Base-by-base conservation (phyloP, 2,888 invertebrate species). In the Erynnis tages region DNA sequence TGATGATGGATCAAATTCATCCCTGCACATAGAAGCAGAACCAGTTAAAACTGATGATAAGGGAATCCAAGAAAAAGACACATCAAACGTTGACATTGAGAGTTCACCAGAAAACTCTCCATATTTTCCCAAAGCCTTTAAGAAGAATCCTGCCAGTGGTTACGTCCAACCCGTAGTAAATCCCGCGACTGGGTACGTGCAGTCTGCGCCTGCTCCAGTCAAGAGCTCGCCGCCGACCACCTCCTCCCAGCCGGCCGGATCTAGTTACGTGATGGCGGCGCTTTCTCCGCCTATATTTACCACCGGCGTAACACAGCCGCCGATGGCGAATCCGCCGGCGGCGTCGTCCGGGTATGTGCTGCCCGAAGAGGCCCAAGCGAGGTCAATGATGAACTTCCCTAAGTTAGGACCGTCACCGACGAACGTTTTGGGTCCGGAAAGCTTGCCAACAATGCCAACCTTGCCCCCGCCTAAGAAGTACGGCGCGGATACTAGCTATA, bases 261-360 rank as follows among this genome's bases (percentile, higher is more conserved):
- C 85, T 11, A 87, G 89, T 61, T 89, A 89, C 55, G 88, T 89
- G 1, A 84, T 84, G 83, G 88, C 88, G 11, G 80, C 82, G 1
- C 62, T 88, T 27, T 71, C 84, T 11, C 79, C 81, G 17, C 76
- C 86, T 0, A 76, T 85, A 68, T 86, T 86, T 59, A 81, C 84
- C 16, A 78, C 82, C 8, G 81, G 79, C 10, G 70, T 79, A 16
- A 62, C 71, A 27, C 73, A 71, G 40, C 65, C 71, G 4, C 65
- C 61, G 19, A 62, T 73, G 7, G 62, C 63, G 16, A 72, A 62
- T 57, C 71, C 73, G 53, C 67, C 73, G 8, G 67, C 76, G n/a
- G 66, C 72, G 1, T 68, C 82, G 4, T 79, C 83, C 3, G 89
- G 83, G n/a, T 88, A 88, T 60, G 82, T 88, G 45, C 71, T 76